Evolutionary conservation across 2,888 invertebrate genomes (phyloP), one percentile per base, ranked within the genome.

Genomic region (Harpalus rufipes): DNA sequence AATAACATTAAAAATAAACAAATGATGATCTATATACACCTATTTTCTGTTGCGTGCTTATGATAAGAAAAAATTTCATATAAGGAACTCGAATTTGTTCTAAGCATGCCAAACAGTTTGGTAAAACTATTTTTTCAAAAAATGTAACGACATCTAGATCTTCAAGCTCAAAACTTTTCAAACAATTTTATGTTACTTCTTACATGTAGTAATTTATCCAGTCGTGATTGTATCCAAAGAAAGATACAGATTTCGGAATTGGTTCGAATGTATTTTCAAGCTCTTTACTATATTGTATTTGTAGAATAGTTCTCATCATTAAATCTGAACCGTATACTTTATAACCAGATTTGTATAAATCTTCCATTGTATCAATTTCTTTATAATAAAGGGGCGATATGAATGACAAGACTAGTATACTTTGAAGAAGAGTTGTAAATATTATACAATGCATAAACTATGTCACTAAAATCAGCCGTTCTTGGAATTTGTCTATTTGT

Each of bases 361-460:
- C 79, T 39, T 80, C 79, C 59, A 61, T 14, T 12, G 79, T 39
- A 16, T 80, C 61, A 1, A 80, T 80, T 12, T 80, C 39, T 6
- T 18, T n/a, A 61, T 80, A 80, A 32, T 16, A 80, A 5, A 32
- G 25, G 0, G 79, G 79, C 14, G 16, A 39, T 14, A 80, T 59
- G 5, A 80, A 59, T 1, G 59, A 59, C 7, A 39, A 39, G 10
- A 59, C 25, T 16, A 80, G 16, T n/a, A 61, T 39, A 80, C 59
- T 61, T 80, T 80, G 79, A n/a, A 80, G 39, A n/a, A 80, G 7
- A 7, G 79, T 80, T 14, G 61, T 61, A 41, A 80, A 59, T 6
- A 80, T 21, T 8, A 61, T 61, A 10, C 79, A 59, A n/a, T 25
- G 16, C 7, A 51, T n/a, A n/a, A 78, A 10, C 76, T 56, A 78